Percentiles rank a stretch among this genome's conserved stretches.
These are phyloP conservation scores for Anarsia innoxiella DNA, from an alignment of 2,888 invertebrate species.

Conservation along the genomic window DNA sequence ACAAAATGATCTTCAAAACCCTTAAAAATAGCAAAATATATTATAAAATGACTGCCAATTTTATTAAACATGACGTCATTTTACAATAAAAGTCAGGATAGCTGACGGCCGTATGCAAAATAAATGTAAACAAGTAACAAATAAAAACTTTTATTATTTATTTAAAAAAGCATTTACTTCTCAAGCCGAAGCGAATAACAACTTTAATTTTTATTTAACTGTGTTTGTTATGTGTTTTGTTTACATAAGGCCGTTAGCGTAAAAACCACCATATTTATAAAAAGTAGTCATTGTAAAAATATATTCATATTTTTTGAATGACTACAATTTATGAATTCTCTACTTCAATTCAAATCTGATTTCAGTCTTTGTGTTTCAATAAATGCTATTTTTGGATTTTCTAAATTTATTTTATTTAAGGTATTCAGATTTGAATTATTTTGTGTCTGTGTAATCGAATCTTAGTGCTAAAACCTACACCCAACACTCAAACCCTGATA, in stretches of 20 bases:
- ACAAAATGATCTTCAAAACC: conserved; percentile 17
- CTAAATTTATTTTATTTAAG: no score
- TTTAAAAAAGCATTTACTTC: conserved; percentile 2
- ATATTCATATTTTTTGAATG: no score
- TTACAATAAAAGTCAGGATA: conserved; percentile 17
- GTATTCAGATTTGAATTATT: conserved; percentile 5
- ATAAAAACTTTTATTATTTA: background rate
- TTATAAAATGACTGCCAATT: conserved; percentile 23
- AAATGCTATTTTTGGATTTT: no score
- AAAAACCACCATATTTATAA: conserved; percentile 5
- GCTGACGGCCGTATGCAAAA: conserved; percentile 18
- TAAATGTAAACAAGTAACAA: background rate
- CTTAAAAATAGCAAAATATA: conserved; percentile 15
- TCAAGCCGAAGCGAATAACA: background rate
- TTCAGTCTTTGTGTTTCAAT: background rate
- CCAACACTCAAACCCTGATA: no score
- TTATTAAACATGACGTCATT: conserved; percentile 28
- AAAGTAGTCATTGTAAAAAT: conserved; percentile 11
- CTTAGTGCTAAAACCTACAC: no score
- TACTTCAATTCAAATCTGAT: conserved; percentile 4
- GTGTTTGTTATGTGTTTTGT: background rate
- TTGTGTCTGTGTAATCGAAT: background rate
- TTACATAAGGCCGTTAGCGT: conserved; percentile 15
- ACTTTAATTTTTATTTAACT: background rate
- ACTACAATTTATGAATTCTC: conserved; percentile 6